Evolutionary conservation across 1,140 invertebrate species (phyloP), one percentile per base, ranked within the genome.

Genomic region (Cherax quadricarinatus): DNA sequence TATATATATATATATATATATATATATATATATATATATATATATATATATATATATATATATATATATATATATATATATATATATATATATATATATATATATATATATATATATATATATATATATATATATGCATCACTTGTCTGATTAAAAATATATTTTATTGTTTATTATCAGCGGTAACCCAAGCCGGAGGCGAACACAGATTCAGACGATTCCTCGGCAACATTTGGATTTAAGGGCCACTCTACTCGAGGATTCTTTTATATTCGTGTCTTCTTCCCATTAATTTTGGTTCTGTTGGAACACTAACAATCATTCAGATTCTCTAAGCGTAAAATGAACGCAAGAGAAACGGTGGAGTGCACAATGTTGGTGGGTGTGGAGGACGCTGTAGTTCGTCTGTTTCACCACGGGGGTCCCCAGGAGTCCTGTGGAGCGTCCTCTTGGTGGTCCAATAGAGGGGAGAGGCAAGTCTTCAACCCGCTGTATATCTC

Each of bases 161-260:
- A 86, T 91, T 91, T 91, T 86, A 86, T 51, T 86, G 79, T 91
- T 86, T 91, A 78, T 91, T 91, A 91, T 91, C 90, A 87, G 84
- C 16, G 60, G 90, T 81, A 91, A 91, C 90, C 73, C 53, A 80
- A 91, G 57, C 84, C 60, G 57, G 53, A 21, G 78, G 53, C 73
- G 83, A 81, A 89, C 87, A 89, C 78, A 62, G 87, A 89, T 89
- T 62, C 79, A 51, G 18, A 51, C 51, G 86, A 88, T 88, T 81
- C 75, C 53, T 80, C n/a, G 9, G n/a, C 70, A 80, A 88, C 86
- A 80, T 48, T 49, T 53, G 48, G 62, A 12, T 62, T n/a, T 53
- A 82, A 82, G 84, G 21, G 18, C 12, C 7, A 30, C 70, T 9
- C 6, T n/a, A 30, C 6, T 75, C 24, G 70, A 75, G 21, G 75